Conservation (phyloP, 2,797 vertebrate species). For the Alca torda region DNA sequence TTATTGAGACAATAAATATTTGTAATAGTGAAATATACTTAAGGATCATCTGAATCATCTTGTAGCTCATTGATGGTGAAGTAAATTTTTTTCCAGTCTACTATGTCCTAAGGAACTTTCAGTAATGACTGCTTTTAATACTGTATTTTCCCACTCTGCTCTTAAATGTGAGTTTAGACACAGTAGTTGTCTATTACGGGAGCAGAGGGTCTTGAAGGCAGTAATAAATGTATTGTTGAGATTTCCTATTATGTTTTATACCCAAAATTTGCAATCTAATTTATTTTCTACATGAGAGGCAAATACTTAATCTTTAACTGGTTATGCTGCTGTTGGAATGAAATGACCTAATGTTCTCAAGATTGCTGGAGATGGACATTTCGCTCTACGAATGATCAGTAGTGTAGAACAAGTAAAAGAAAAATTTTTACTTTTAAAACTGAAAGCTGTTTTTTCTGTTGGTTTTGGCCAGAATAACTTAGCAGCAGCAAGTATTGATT, state of each 20-base stretch:
- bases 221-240: neutral
- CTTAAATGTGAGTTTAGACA: neutral
- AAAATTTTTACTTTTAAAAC: neutral
- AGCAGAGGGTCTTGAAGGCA: neutral
- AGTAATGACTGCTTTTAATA: neutral
- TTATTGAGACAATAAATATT: neutral
- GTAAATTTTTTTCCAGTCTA: neutral
- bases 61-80: neutral
- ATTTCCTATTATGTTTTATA: neutral
- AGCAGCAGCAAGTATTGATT: neutral
- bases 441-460: neutral
- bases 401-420: neutral
- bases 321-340: neutral
- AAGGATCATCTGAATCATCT: neutral
- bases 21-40: neutral
- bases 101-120: neutral
- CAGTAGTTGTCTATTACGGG: neutral
- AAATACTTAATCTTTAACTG: neutral
- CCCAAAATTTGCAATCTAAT: neutral
- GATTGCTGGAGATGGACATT: neutral
- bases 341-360: neutral
- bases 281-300: neutral
- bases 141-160: neutral
- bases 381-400: neutral
- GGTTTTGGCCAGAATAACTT: neutral